Percentiles rank a stretch among this genome's conserved stretches.
phyloP scores from a whole-genome alignment of 1,140 invertebrate species.

The Drosophila pectinifera region DNA sequence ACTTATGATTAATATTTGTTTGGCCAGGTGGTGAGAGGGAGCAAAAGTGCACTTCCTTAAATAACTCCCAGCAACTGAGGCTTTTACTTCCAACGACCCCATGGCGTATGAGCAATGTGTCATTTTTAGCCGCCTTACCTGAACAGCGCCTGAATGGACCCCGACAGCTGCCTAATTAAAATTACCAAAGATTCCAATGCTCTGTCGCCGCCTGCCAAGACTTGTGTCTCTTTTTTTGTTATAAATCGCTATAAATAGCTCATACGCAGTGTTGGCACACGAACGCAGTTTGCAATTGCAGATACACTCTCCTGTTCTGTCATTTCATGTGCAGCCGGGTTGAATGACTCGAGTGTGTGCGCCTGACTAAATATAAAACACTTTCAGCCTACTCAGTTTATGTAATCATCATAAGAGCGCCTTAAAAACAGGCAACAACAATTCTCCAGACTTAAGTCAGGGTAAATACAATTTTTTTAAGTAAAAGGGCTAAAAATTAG shows the following conservation, averaged over 20 bases:
- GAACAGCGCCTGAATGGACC: conserved; percentile 22
- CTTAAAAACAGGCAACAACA: too few relatives aligned
- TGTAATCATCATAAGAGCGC: conserved; percentile 4
- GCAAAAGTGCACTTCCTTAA: background rate
- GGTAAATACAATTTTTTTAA: background rate
- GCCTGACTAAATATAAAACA: conserved; percentile 29
- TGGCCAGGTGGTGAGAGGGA: background rate
- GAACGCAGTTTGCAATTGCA: conserved; percentile 41
- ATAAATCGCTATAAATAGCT: conserved; percentile 58
- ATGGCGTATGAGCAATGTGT: conserved; percentile 46
- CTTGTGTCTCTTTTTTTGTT: conserved; percentile 8
- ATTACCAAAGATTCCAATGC: conserved; percentile 48
- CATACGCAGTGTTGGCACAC: conserved; percentile 65
- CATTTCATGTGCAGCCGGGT: conserved; percentile 39
- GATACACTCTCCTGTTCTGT: conserved; percentile 16
- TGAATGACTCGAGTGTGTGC: conserved; percentile 67
- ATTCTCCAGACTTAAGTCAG: too few relatives aligned
- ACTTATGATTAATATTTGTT: conserved; percentile 3
- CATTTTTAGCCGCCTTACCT: conserved; percentile 35
- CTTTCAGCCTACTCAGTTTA: conserved; percentile 29
- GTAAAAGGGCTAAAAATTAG: too few relatives aligned
- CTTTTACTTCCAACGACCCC: conserved; percentile 6
- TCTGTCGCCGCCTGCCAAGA: conserved; percentile 26
- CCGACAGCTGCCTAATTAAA: conserved; percentile 77
- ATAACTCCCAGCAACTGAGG: background rate